Conservation (phyloP, 2,113 vertebrate genomes). For the Smithornis capensis region DNA sequence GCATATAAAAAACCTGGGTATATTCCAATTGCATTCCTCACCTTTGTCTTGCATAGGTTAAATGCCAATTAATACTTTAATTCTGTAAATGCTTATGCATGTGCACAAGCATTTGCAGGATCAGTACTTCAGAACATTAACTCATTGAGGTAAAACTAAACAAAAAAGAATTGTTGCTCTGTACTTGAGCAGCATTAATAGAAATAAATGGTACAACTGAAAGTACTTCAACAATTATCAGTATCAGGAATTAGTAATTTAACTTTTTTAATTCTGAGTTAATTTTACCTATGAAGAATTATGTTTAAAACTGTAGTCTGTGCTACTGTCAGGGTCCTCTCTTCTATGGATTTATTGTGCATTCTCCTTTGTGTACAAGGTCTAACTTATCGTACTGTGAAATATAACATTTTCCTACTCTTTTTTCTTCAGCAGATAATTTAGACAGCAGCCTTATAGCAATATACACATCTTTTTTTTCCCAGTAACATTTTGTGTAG, state of each 20-base stretch:
- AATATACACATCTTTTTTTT: background rate
- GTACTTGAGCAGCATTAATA: background rate
- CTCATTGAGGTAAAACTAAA: background rate
- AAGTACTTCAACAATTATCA: background rate
- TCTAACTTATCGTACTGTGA: background rate
- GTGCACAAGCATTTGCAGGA: background rate
- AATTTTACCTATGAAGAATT: background rate
- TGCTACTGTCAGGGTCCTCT: background rate
- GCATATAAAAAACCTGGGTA: background rate
- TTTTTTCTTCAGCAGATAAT: background rate
- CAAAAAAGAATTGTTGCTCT: background rate
- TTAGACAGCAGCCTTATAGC: background rate
- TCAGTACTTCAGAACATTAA: conserved; percentile 20
- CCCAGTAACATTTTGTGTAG: background rate
- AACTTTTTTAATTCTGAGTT: background rate
- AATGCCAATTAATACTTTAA: conserved; percentile 40
- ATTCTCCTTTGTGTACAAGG: background rate
- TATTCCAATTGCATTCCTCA: background rate
- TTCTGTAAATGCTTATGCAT: conserved; percentile 16
- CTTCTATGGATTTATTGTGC: background rate
- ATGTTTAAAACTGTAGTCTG: background rate
- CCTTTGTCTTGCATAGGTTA: background rate
- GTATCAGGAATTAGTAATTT: background rate
- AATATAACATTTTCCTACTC: background rate
- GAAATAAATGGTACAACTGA: background rate